These are phyloP conservation scores for Ptychochromis oligacanthus DNA, from an alignment of 2,113 vertebrate species.

Conservation along the genomic window DNA sequence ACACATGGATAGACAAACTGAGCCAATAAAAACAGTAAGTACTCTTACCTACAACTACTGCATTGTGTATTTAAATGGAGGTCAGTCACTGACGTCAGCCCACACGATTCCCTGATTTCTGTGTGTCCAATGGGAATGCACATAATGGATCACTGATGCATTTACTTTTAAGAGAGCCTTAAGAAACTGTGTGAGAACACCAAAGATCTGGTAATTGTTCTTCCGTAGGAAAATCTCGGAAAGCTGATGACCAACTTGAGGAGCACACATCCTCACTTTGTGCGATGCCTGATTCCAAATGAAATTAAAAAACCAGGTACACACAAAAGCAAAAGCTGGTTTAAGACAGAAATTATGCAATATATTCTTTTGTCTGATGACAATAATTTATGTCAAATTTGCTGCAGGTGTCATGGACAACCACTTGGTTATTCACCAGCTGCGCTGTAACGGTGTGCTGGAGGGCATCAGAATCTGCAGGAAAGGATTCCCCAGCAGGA, in stretches of 20 bases:
- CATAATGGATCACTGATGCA: too few species aligned
- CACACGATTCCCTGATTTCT: too few species aligned
- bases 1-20: too few species aligned
- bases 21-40: too few species aligned
- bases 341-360: fast-evolving
- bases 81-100: fast-evolving
- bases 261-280: constrained; percentile 71
- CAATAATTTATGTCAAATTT: neutral
- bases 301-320: constrained; percentile 87
- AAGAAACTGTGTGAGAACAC: neutral
- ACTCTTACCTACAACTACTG: neutral
- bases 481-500: constrained; percentile 71
- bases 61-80: neutral
- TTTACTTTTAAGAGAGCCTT: too few species aligned
- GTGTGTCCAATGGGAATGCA: neutral
- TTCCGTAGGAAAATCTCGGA: constrained; percentile 62
- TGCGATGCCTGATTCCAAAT: constrained; percentile 71
- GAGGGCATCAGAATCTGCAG: constrained; percentile 69
- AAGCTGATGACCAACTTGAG: constrained; percentile 71
- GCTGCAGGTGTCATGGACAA: constrained; percentile 64
- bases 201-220: neutral
- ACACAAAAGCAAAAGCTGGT: neutral
- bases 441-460: constrained; percentile 68
- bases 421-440: constrained; percentile 65
- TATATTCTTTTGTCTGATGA: neutral